Evolutionary conservation across 2,797 vertebrate genomes (phyloP).

Genomic region (Crypturellus tataupa): DNA sequence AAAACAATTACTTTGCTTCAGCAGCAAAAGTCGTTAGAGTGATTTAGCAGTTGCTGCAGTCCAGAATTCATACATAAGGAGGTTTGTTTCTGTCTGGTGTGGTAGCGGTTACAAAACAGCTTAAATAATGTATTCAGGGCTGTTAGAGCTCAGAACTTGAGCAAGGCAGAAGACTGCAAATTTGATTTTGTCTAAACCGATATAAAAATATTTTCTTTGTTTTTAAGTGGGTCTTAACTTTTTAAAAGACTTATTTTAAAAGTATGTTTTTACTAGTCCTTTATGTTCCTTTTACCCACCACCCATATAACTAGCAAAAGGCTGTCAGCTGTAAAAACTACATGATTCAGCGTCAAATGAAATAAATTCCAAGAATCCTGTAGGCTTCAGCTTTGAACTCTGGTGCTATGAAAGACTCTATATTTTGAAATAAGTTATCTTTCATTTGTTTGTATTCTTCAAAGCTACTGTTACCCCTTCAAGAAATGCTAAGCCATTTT

Average conservation of each 20-base stretch:
- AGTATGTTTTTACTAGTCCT: neutral
- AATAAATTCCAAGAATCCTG: neutral
- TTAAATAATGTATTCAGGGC: neutral
- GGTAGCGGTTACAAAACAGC: neutral
- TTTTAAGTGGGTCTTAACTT: neutral
- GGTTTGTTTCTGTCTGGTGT: neutral
- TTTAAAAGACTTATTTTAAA: neutral
- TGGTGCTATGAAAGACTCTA: neutral
- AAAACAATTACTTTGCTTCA: constrained; percentile 71
- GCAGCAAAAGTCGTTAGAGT: constrained; percentile 55
- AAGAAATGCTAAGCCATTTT: neutral
- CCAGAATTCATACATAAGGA: neutral
- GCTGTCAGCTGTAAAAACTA: neutral
- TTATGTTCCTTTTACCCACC: neutral
- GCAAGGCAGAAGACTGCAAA: neutral
- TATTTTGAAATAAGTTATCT: neutral
- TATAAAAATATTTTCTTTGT: neutral
- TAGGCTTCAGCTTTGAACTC: neutral
- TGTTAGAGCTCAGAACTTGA: constrained; percentile 2
- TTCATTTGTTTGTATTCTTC: neutral
- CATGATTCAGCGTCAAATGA: neutral
- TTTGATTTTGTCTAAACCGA: neutral
- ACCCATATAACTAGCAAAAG: neutral
- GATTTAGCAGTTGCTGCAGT: constrained; percentile 58
- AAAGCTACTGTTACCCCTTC: rapidly evolving